Evolutionary conservation across 1,140 invertebrate genomes (phyloP), one percentile per base, ranked within the genome.

Genomic region (Eumaeus atala): DNA sequence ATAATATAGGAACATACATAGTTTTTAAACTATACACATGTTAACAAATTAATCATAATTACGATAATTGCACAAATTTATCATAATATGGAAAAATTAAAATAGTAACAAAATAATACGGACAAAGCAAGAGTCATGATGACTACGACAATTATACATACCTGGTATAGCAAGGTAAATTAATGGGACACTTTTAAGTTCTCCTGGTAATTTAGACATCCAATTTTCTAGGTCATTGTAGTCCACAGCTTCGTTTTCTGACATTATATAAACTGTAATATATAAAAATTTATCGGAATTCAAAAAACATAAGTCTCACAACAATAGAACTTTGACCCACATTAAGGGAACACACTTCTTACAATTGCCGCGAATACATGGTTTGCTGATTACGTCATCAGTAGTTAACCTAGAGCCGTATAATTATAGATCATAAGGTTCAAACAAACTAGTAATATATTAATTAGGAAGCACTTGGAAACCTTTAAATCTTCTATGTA

Each of bases 81-180:
- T 51, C 14, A 3, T 28, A 3, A 28, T 28, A 28, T 28, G 6
- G 6, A 2, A 28, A 28, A 6, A 28, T 3, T 28, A 28, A 28
- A 28, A 28, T 28, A 28, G 21, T 28, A 28, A 28, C 6, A 2
- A 28, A 28, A 28, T 6, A 28, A 28, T 28, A 28, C 6, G 21
- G 21, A 28, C 6, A n/a, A n/a, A n/a, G n/a, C n/a, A n/a, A n/a
- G n/a, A n/a, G n/a, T n/a, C n/a, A n/a, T n/a, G n/a, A n/a, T 3
- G 21, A 28, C 6, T 9, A 44, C n/a, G 9, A 44, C n/a, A 16
- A 17, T 12, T 37, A 36, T 34, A 58, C 36, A 64, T 90, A 94
- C 93, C 92, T 87, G 93, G 93, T 79, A 94, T 94, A 6, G 93
- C 92, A 49, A 95, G 71, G 68, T 92, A 89, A 58, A 93, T 92